Percentiles rank a stretch among this genome's conserved stretches.
phyloP scores from a whole-genome alignment of 2,113 vertebrate species.

The Pan paniscus region DNA sequence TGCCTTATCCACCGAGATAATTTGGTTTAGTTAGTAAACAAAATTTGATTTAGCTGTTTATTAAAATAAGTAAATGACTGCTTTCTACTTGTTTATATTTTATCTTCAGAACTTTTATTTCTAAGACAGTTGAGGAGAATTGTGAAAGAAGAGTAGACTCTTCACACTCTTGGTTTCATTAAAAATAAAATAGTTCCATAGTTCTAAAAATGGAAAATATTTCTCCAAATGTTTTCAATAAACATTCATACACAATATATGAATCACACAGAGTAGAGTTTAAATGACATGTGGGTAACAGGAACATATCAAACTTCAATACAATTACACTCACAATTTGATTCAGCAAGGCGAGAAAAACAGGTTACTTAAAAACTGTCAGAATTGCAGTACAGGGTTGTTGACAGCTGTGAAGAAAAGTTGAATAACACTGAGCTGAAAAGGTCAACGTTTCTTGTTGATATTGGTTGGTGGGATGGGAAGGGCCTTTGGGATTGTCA shows the following conservation, averaged over 20 bases:
- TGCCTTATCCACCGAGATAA: not conserved
- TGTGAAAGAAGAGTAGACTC: not conserved
- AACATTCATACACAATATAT: conserved; percentile 40
- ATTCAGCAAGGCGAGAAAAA: conserved; percentile 49
- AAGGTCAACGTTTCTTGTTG: conserved; percentile 31
- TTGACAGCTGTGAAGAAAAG: conserved; percentile 44
- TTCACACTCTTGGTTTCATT: not conserved
- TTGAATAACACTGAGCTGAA: conserved; percentile 4
- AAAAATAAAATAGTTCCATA: conserved; percentile 28
- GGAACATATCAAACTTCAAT: conserved; percentile 54
- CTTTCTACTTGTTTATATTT: not conserved
- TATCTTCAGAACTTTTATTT: not conserved
- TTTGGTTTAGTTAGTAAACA: not conserved
- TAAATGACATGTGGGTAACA: conserved; percentile 57
- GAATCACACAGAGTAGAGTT: conserved; percentile 33
- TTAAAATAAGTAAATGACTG: not conserved
- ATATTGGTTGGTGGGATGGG: not conserved
- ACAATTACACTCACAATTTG: conserved; percentile 65
- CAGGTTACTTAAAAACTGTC: conserved; percentile 53
- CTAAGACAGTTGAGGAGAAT: not conserved
- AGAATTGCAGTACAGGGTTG: not conserved
- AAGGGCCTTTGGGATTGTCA: not conserved
- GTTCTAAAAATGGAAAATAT: conserved; percentile 21
- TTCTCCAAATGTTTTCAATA: conserved; percentile 26
- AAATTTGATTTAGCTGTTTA: conserved; percentile 19